Conservation (phyloP, 2,113 vertebrate genomes). For the Elanoides forficatus region DNA sequence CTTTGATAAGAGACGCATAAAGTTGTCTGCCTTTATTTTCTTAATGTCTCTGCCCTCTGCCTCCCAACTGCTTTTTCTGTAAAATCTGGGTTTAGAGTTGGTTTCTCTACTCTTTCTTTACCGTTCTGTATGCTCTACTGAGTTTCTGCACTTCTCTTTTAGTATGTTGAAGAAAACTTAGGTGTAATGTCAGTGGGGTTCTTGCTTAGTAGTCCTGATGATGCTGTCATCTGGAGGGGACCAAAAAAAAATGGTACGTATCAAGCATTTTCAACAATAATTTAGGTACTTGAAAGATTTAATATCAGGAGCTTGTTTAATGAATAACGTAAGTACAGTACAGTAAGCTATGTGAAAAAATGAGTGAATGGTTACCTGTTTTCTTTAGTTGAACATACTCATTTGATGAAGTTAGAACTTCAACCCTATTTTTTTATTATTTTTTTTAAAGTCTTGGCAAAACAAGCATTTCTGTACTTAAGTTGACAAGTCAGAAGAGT, state of each 20-base stretch:
- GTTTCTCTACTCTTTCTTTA: background rate
- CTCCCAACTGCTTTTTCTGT: background rate
- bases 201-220: conserved; percentile 90
- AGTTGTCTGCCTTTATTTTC: background rate
- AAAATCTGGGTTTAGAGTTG: background rate
- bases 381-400: background rate
- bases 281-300: background rate
- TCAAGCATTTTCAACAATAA: background rate
- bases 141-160: background rate
- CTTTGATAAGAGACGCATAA: background rate
- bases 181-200: conserved; percentile 97
- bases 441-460: background rate
- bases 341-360: background rate
- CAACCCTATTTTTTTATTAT: too few relatives aligned
- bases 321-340: background rate
- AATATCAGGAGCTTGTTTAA: background rate
- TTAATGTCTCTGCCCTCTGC: background rate
- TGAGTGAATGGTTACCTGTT: background rate
- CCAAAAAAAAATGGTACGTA: conserved; percentile 93
- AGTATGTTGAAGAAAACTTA: conserved; percentile 96
- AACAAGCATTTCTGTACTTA: background rate
- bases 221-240: conserved; percentile 97
- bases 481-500: background rate
- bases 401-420: background rate
- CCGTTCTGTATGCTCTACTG: background rate